Evolutionary conservation across 2,113 vertebrate species (phyloP).

Genomic region (Struthio camelus): DNA sequence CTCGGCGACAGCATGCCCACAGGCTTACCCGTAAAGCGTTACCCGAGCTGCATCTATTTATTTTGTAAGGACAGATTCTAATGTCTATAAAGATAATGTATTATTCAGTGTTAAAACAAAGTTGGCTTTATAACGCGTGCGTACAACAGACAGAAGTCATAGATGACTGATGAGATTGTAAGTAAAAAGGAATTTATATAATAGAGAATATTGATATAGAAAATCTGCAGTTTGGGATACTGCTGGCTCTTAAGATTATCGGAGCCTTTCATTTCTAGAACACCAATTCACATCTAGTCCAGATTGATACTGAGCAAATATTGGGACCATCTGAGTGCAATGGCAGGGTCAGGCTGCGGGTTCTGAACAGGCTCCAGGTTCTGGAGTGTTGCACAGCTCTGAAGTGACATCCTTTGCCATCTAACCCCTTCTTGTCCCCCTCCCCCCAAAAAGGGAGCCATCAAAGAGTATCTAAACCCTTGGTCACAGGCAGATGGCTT

Average conservation of each 20-base stretch:
- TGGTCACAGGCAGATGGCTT: background rate
- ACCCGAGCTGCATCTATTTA: background rate
- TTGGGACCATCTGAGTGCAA: background rate
- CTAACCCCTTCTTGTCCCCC: background rate
- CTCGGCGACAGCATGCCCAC: no score
- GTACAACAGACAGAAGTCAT: background rate
- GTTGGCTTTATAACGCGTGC: rapidly evolving
- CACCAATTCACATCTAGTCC: background rate
- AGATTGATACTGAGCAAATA: background rate
- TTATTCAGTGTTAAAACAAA: background rate
- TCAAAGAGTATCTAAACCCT: background rate
- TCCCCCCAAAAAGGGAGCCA: background rate
- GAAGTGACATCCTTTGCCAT: background rate
- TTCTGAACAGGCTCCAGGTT: background rate
- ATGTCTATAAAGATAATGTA: rapidly evolving
- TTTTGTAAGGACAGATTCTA: background rate
- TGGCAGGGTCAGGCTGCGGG: background rate
- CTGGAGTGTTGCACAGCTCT: background rate
- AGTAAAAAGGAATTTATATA: background rate
- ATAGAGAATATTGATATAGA: background rate
- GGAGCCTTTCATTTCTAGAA: background rate
- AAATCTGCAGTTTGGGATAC: rapidly evolving
- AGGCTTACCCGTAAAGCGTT: rapidly evolving
- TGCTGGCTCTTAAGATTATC: background rate
- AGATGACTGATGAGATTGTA: background rate